These are phyloP conservation scores for Erythrocebus patas DNA, from an alignment of 2,113 vertebrate species.

Conservation along the genomic window DNA sequence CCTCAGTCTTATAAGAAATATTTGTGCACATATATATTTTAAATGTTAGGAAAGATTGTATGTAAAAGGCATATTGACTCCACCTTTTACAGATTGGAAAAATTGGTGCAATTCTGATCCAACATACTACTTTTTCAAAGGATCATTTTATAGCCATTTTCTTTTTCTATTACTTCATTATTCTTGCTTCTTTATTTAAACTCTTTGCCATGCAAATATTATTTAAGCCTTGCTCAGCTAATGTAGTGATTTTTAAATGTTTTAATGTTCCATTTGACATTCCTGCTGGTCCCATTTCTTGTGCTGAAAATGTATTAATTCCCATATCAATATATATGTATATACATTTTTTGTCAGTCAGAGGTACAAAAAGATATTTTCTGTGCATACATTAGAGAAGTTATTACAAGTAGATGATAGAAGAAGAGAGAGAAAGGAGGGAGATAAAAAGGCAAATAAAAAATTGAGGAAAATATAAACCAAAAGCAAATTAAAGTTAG, in stretches of 20 bases:
- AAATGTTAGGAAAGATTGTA: constrained; percentile 11
- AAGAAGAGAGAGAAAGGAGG: neutral
- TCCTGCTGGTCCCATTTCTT: constrained; percentile 54
- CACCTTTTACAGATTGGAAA: neutral
- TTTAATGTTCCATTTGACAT: constrained; percentile 69
- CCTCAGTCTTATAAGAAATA: neutral
- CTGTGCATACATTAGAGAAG: constrained; percentile 31
- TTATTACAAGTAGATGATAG: constrained; percentile 25
- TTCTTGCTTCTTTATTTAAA: constrained; percentile 63
- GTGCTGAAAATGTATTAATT: constrained; percentile 67
- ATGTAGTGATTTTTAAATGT: constrained; percentile 60
- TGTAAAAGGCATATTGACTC: neutral
- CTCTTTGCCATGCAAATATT: constrained; percentile 59
- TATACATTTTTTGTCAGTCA: constrained; percentile 53
- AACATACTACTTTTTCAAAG: constrained; percentile 45
- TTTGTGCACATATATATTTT: neutral
- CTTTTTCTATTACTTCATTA: constrained; percentile 51
- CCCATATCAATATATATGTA: constrained; percentile 66
- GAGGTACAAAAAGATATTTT: constrained; percentile 56
- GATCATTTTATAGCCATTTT: constrained; percentile 56
- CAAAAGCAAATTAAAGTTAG: neutral
- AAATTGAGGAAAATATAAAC: neutral
- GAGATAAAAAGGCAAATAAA: neutral
- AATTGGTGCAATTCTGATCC: neutral
- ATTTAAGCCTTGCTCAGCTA: constrained; percentile 62